A percentile compares a stretch with the other conserved stretches of the same genome.
Evolutionary conservation across 1,140 invertebrate species (phyloP).

Genomic region (Calliphora vicina): DNA sequence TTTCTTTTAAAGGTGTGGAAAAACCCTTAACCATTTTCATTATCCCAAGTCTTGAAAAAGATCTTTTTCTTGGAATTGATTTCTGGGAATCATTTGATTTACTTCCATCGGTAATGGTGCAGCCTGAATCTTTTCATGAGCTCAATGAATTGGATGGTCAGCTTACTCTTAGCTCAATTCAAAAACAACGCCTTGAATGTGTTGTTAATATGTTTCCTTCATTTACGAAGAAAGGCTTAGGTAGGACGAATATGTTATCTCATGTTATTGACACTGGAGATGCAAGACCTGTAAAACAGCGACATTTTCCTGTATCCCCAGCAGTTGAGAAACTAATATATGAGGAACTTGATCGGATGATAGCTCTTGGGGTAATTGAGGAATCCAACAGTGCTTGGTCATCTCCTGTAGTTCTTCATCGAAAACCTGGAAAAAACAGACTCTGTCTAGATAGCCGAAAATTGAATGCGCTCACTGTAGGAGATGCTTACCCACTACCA

Average conservation of each 20-base stretch:
- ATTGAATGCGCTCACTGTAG: constrained; percentile 20
- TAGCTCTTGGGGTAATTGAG: constrained; percentile 39
- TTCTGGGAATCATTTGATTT: no score
- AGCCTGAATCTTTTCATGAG: no score
- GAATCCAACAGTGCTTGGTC: constrained; percentile 40
- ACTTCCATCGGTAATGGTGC: no score
- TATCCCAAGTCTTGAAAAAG: no score
- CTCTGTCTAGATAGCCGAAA: constrained; percentile 36
- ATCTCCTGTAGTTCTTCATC: constrained; percentile 21
- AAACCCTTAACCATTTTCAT: no score
- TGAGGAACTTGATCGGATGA: no score
- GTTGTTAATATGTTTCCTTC: neutral
- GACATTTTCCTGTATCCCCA: constrained; percentile 24
- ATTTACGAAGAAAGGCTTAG: constrained; percentile 2
- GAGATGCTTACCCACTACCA: constrained; percentile 37
- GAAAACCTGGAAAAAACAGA: constrained; percentile 31
- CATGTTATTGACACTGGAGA: constrained; percentile 6
- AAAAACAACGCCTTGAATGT: neutral
- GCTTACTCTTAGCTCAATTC: no score
- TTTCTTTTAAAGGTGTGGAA: no score
- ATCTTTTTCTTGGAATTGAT: no score
- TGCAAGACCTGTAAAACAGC: constrained; percentile 18
- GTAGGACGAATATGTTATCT: neutral
- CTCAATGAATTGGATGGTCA: no score
- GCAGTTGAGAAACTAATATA: constrained; percentile 20